phyloP scores from a whole-genome alignment of 2,113 vertebrate genomes.

The Rhadina sibilatrix region DNA sequence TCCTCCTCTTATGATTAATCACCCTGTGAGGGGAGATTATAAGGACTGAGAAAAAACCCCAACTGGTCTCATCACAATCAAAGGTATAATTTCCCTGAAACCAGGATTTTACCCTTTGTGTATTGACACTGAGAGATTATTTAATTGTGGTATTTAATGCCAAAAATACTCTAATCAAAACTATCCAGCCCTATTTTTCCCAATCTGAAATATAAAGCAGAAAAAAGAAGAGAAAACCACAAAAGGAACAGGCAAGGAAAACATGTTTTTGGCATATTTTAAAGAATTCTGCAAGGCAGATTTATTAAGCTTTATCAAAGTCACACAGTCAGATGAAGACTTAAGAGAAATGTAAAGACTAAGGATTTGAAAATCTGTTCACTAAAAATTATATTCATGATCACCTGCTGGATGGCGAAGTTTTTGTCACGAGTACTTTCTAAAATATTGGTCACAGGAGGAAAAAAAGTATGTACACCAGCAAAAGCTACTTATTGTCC shows the following conservation, averaged over 20 bases:
- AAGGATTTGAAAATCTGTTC: background rate
- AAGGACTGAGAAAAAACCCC: background rate
- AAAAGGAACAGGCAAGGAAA: background rate
- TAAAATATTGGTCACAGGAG: background rate
- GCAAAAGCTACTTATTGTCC: background rate
- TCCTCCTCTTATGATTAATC: background rate
- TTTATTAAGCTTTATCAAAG: background rate
- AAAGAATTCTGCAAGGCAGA: background rate
- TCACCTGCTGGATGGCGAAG: background rate
- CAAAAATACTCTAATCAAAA: background rate
- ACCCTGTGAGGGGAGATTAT: background rate
- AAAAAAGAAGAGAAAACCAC: background rate
- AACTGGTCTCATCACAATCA: background rate
- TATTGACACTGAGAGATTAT: background rate
- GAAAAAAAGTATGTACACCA: background rate
- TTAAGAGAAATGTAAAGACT: background rate
- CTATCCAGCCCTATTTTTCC: background rate
- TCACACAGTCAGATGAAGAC: background rate
- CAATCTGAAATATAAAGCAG: background rate
- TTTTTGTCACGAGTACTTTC: background rate
- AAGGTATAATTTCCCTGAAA: background rate
- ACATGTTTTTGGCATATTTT: background rate
- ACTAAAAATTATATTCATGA: background rate
- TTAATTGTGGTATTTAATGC: background rate
- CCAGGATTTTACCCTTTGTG: background rate